Percentiles rank a stretch among this genome's conserved stretches.
Evolutionary conservation across 1,140 invertebrate species (phyloP).

Genomic region (Eriosoma lanigerum): DNA sequence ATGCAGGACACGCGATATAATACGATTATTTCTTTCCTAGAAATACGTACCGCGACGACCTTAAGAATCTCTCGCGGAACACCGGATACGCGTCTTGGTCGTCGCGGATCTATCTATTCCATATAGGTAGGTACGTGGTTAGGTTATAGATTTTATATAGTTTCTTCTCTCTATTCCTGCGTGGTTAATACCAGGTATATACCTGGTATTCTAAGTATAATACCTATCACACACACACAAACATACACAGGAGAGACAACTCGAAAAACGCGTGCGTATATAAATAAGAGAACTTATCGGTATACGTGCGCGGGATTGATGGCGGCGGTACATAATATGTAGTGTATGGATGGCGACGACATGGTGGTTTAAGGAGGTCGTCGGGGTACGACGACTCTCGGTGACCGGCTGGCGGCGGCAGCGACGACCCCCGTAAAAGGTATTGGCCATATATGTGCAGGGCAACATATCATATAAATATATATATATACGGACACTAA

Average conservation of each 20-base stretch:
- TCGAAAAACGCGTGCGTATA: background rate
- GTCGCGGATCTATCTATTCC: conserved; percentile 1
- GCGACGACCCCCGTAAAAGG: conserved; percentile 41
- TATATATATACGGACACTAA: background rate
- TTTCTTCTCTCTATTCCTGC: no score
- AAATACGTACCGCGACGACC: background rate
- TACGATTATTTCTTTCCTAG: background rate
- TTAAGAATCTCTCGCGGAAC: background rate
- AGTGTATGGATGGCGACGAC: background rate
- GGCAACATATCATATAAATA: background rate
- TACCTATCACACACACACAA: no score
- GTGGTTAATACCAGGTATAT: no score
- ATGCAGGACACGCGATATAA: no score
- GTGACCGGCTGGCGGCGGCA: background rate
- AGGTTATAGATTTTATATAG: no score
- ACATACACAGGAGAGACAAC: no score
- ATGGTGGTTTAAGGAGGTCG: conserved; percentile 29
- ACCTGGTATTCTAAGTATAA: no score
- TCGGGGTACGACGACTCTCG: conserved; percentile 25
- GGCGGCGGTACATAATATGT: no score
- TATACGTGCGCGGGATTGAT: background rate
- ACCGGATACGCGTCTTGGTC: background rate
- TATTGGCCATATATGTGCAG: conserved; percentile 42
- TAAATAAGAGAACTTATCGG: background rate
- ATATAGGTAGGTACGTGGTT: background rate